These are phyloP conservation scores for Strigamia maritima DNA, from an alignment of 2,888 invertebrate genomes.

Conservation along the genomic window DNA sequence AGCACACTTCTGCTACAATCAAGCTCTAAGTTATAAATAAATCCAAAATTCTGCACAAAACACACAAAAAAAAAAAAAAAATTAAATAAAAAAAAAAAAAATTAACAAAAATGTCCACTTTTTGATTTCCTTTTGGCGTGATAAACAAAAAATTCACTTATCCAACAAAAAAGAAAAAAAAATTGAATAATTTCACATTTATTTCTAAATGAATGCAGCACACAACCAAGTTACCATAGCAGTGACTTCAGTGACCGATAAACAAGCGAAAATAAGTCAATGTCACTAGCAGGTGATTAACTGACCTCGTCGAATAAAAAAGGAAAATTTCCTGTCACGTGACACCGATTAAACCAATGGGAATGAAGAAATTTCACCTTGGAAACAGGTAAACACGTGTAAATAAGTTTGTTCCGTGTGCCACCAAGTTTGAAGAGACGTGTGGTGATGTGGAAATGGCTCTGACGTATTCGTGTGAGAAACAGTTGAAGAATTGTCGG, in stretches of 20 bases:
- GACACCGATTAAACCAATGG: neutral
- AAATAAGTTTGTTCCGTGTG: neutral
- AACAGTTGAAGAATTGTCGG: neutral
- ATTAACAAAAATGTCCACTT: no score
- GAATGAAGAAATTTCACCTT: neutral
- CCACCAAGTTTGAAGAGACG: neutral
- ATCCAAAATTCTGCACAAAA: no score
- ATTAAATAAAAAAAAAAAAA: no score
- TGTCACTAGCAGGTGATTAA: neutral
- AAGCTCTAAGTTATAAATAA: no score
- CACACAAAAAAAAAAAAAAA: no score
- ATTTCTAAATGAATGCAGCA: no score
- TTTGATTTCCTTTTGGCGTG: no score
- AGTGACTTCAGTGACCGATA: conserved; percentile 16
- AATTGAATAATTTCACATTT: no score
- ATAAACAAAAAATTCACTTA: no score
- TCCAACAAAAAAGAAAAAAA: no score
- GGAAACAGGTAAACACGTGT: neutral
- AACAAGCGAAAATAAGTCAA: neutral
- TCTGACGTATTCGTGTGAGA: neutral
- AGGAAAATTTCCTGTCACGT: neutral
- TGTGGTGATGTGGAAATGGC: neutral
- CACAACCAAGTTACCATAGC: neutral
- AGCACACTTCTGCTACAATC: no score
- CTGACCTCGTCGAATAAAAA: neutral